A percentile compares a stretch with the other conserved stretches of the same genome.
Evolutionary conservation across 2,888 invertebrate genomes (phyloP).

Genomic region (Nymphalis polychloros): DNA sequence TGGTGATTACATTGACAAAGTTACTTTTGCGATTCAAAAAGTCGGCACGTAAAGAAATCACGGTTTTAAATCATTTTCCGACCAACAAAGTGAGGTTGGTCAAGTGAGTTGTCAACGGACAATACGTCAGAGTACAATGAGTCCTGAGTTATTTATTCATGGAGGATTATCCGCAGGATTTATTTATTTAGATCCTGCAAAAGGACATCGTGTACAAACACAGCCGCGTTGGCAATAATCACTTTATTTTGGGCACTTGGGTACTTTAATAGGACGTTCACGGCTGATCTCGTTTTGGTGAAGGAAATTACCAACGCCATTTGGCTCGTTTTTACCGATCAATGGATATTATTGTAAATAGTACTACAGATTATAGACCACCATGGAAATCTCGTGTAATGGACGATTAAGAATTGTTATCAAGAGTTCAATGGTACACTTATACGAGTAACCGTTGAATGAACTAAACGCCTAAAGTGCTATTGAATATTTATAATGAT

Average conservation of each 20-base stretch:
- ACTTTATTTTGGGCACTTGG: slow-evolving; percentile 60
- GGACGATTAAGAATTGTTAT: slow-evolving; percentile 25
- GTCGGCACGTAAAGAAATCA: background rate
- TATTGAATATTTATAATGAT: background rate
- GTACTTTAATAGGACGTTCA: slow-evolving; percentile 44
- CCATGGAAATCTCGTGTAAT: slow-evolving; percentile 42
- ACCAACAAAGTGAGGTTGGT: slow-evolving; percentile 34
- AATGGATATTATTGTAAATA: slow-evolving; percentile 60
- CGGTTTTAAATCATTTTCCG: slow-evolving; percentile 1
- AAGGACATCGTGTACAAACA: slow-evolving; percentile 67
- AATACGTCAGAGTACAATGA: slow-evolving; percentile 68
- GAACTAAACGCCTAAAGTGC: background rate
- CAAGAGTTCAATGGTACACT: slow-evolving; percentile 5
- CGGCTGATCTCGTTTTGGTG: slow-evolving; percentile 70
- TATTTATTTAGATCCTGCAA: slow-evolving; percentile 62
- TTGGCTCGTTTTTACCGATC: slow-evolving; percentile 51
- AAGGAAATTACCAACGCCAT: slow-evolving; percentile 64
- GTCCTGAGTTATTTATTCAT: slow-evolving; percentile 76
- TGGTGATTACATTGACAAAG: slow-evolving; percentile 9
- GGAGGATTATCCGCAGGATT: slow-evolving; percentile 71
- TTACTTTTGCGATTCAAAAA: slow-evolving; percentile 18
- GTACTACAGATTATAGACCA: slow-evolving; percentile 58
- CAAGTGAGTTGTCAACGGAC: slow-evolving; percentile 68
- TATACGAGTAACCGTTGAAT: background rate
- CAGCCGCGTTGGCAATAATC: slow-evolving; percentile 54